Base-by-base conservation (phyloP, 2,797 vertebrate species). In the Simalia tracyae region DNA sequence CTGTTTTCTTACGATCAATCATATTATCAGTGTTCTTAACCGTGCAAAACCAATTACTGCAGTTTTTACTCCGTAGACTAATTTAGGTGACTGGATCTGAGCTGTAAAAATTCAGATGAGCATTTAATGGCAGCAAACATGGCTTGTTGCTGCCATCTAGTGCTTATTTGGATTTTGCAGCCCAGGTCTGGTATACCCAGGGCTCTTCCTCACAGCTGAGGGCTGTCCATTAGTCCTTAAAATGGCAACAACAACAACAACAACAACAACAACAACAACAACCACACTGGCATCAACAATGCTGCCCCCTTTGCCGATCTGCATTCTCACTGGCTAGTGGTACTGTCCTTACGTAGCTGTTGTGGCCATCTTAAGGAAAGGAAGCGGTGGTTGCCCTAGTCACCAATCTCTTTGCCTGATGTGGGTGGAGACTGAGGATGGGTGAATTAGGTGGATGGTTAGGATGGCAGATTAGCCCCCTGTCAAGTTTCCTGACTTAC, bases 1-100 rank as follows among this genome's bases (percentile, higher is more conserved):
- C 68, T 93, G 60, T 88, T 4, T 14, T 95, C 92, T 93, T 81
- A 50, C 95, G 59, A 88, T 85, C 36, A 64, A 91, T 64, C 86
- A 9, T 60, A 90, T 31, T 54, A 61, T n/a, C 8, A 50, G 9
- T 60, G 50, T 9, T 90, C 46, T 92, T 61, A 90, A 88, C 9
- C 14, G 86, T 88, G 88, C 84, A 2, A 91, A 92, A 26, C 31
- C 19, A 17, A 31, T 72, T 72, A 11, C 4, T 31, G 36, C 24
- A 63, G 54, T 50, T 22, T 87, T 56, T 42, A n/a, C 6, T 46
- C 9, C 8, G 11, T 68, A 60, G 72, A 85, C 46, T 6, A 86
- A 26, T 42, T 22, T 17, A 9, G 17, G 68, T 17, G 22, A 4
- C 36, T 6, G 0, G 1, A 72, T 72, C 68, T 81, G 46, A 81